phyloP scores from a whole-genome alignment of 2,797 vertebrate genomes.

The Ptychobarbus kaznakovi region DNA sequence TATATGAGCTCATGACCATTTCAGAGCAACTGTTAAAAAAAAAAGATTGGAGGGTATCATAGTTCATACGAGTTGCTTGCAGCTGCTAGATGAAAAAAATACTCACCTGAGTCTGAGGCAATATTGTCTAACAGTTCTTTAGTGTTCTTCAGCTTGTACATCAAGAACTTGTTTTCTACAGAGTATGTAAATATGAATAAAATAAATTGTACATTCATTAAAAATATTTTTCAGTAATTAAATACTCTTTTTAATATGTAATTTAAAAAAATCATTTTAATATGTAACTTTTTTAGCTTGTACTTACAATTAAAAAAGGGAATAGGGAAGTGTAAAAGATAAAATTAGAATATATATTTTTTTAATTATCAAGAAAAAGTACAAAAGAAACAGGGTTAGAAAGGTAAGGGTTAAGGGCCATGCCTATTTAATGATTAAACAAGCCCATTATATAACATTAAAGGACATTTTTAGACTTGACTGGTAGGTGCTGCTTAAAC shows the following conservation, averaged over 20 bases:
- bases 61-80: neutral
- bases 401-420: neutral
- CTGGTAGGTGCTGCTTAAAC: neutral
- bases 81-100: neutral
- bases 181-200: constrained; percentile 17
- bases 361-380: neutral
- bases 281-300: neutral
- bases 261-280: neutral
- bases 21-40: neutral
- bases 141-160: constrained; percentile 47
- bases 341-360: neutral
- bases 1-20: neutral
- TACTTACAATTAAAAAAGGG: neutral
- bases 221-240: neutral
- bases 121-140: constrained; percentile 20
- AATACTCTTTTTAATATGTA: neutral
- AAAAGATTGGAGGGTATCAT: neutral
- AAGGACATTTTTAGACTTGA: neutral
- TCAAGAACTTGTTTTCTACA: constrained; percentile 51
- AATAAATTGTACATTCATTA: neutral
- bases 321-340: neutral
- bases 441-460: neutral
- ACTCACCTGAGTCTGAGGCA: constrained; percentile 29
- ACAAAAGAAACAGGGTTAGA: neutral
- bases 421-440: neutral